Base-by-base conservation (phyloP, 92 coral and sea anemone genomes). In the Zoanthus solanderi region DNA sequence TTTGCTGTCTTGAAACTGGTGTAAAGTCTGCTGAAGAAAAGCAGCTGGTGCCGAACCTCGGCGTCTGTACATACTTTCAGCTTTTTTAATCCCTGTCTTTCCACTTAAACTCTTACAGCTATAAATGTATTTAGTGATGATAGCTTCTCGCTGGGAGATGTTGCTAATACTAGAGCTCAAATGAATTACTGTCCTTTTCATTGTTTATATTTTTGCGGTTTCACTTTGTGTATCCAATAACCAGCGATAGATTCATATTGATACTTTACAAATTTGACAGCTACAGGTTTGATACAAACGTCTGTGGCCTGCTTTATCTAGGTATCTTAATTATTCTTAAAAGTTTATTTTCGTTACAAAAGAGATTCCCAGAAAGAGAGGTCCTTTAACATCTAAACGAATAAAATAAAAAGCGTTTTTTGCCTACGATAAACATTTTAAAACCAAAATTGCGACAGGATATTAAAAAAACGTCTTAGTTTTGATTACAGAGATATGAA, bases 21-120 rank as follows among this genome's bases (percentile, higher is more conserved):
- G 85, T 52, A 93, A 77, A 5, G 92, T 95, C 50, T 93, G 96
- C 48, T 90, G 94, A 4, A 95, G 88, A 6, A 93, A 89, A 10
- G 87, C 96, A 15, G 98, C 98, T 23, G 98, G 98, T 1, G 98
- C 98, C 2, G 98, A 95, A 7, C 96, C 96, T 9, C 98, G 84
- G n/a, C 98, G 91, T 48, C 96, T 95, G 83, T 85, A 85, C 96
- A 91, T 90, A 61, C 7, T 72, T 45, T 37, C 58, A 10, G 54
- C 54, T 50, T 52, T 11, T 46, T 15, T 46, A 54, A 12, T 52
- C 44, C 16, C 52, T 5, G 54, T 34, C 53, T 16, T 6, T 63
- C 69, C 28, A 23, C 30, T 77, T 14, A 28, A 1, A 18, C 31
- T 77, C 29, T 63, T 3, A 2, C 32, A 31, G 47, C 34, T 56